These are phyloP conservation scores for Suricata suricatta DNA, from an alignment of 2,113 vertebrate genomes.

Conservation along the genomic window DNA sequence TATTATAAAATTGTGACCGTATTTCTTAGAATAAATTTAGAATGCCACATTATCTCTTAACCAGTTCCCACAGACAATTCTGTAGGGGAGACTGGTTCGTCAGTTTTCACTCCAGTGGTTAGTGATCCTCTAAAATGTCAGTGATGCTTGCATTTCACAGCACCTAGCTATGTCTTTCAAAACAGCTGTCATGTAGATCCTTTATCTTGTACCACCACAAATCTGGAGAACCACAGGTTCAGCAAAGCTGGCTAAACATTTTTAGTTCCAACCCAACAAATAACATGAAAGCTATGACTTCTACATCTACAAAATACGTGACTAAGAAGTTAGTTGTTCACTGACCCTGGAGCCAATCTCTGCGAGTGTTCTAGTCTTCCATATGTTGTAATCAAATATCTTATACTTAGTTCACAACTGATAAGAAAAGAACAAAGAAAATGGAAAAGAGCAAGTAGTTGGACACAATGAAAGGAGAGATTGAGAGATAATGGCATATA, in stretches of 20 bases:
- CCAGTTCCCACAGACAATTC: not conserved
- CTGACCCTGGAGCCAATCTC: not conserved
- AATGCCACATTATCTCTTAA: slow-evolving; percentile 30
- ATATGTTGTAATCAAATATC: not conserved
- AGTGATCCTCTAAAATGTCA: not conserved
- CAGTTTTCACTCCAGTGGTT: not conserved
- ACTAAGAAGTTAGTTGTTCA: slow-evolving; percentile 16
- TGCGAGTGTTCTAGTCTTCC: not conserved
- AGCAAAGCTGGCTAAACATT: not conserved
- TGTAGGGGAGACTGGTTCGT: not conserved
- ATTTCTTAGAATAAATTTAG: not conserved
- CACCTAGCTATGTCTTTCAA: not conserved
- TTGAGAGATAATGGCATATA: not conserved
- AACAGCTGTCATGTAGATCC: not conserved
- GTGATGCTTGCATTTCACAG: not conserved
- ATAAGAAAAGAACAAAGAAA: not conserved
- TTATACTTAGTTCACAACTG: not conserved
- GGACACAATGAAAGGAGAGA: not conserved
- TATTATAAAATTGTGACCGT: not conserved
- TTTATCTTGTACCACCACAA: not conserved
- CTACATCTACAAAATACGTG: not conserved
- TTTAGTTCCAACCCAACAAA: not conserved
- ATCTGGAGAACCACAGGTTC: not conserved
- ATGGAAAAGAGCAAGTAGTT: not conserved
- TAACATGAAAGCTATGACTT: not conserved